Conservation (phyloP, 2,888 invertebrate genomes). For the Ctenicera cuprea region DNA sequence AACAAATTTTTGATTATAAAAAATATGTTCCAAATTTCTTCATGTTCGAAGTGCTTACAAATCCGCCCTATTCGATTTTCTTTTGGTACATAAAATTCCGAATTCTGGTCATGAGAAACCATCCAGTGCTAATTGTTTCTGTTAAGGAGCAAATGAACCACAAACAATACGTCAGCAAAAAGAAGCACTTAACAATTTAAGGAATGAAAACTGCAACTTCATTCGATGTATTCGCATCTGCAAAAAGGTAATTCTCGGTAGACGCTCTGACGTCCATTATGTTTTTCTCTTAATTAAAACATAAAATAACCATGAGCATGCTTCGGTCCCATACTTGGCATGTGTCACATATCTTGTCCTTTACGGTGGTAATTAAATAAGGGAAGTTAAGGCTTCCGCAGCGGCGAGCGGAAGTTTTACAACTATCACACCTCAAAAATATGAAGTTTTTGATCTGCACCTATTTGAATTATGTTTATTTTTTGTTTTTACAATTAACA, state of each 20-base stretch:
- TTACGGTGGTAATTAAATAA: slow-evolving; percentile 52
- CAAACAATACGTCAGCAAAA: slow-evolving; percentile 37
- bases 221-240: slow-evolving; percentile 63
- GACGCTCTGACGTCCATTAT: slow-evolving; percentile 63
- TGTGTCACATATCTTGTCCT: slow-evolving; percentile 53
- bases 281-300: slow-evolving; percentile 71
- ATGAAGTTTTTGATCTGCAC: too few species aligned
- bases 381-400: neutral
- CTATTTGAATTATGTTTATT: too few species aligned
- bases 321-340: slow-evolving; percentile 57
- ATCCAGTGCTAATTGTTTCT: slow-evolving; percentile 41
- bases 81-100: too few species aligned
- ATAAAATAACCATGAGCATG: slow-evolving; percentile 68
- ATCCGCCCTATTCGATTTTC: too few species aligned
- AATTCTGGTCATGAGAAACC: slow-evolving; percentile 16
- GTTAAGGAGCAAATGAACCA: slow-evolving; percentile 39
- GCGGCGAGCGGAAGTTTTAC: too few species aligned
- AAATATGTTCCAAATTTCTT: too few species aligned
- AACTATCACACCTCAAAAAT: too few species aligned
- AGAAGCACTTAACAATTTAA: slow-evolving; percentile 57
- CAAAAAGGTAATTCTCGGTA: slow-evolving; percentile 57
- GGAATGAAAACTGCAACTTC: slow-evolving; percentile 70
- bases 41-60: too few species aligned
- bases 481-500: too few species aligned
- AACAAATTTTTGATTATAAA: too few species aligned